Conservation (phyloP, 2,888 invertebrate genomes). For the Yponomeuta cagnagella region DNA sequence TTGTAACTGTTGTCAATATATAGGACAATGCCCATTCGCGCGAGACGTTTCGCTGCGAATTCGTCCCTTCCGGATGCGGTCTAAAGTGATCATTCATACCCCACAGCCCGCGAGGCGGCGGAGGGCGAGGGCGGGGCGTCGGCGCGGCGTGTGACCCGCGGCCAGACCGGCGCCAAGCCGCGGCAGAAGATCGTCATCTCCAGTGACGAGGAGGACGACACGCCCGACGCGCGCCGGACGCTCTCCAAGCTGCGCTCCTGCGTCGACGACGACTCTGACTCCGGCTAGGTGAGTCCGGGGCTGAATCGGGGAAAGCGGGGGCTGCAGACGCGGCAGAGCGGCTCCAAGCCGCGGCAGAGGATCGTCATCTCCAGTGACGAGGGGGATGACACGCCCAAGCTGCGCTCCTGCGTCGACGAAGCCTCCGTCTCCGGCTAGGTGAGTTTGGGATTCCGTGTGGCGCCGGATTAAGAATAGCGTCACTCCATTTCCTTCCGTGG, state of each 20-base stretch:
- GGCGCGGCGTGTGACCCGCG: constrained; percentile 66
- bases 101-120: too few species aligned
- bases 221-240: constrained; percentile 64
- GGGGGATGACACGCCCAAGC: constrained; percentile 71
- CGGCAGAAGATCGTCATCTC: constrained; percentile 72
- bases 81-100: not conserved
- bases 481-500: too few species aligned
- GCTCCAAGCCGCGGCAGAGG: constrained; percentile 68
- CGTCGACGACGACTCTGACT: constrained; percentile 60
- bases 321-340: constrained; percentile 34
- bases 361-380: constrained; percentile 73
- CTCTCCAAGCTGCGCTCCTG: constrained; percentile 63
- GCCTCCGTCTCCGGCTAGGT: constrained; percentile 47
- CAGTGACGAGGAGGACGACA: constrained; percentile 72
- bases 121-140: constrained; percentile 29
- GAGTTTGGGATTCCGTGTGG: not conserved
- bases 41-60: too few species aligned
- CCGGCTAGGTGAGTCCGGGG: constrained; percentile 27
- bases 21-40: too few species aligned
- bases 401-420: constrained; percentile 62
- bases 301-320: constrained; percentile 22
- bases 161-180: constrained; percentile 69
- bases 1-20: too few species aligned
- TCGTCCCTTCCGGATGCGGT: too few species aligned
- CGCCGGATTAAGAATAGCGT: too few species aligned